Evolutionary conservation across 2,113 vertebrate species (phyloP), one percentile per base, ranked within the genome.

Genomic region (Lepisosteus oculatus): DNA sequence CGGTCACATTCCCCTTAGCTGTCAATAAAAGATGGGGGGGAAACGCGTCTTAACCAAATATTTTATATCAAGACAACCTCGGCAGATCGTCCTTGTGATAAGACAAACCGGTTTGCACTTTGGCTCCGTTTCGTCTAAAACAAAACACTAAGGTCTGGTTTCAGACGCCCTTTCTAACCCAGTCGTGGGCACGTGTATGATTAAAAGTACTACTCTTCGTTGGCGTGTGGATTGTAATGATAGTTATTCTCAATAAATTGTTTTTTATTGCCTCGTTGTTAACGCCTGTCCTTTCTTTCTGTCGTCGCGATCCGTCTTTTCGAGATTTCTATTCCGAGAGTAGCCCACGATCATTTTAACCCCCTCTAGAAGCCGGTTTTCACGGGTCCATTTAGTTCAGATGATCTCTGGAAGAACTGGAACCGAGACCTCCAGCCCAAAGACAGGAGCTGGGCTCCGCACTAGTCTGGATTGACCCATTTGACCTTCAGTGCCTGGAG

Each of bases 51-150:
- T 29, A 29, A 29, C 29, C 29, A 29, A 29, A 29, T 29, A 29
- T 29, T 29, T 29, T 29, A 29, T 29, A 29, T 29, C 29, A 29
- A 29, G 29, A 29, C 29, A 29, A 29, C 45, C 64, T 73, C 61
- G 75, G 59, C 42, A 43, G 68, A 75, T 73, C 72, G 68, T 51
- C 74, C 70, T 44, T 76, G 59, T 76, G 72, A 73, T 68, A 72
- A 29, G 29, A 29, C 70, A 68, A 79, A 56, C 57, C 47, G 29
- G 76, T 80, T 73, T 78, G 77, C 81, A 85, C 84, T 85, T 85
- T 85, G 76, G 69, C 76, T 82, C 80, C 44, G 74, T 77, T 79
- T 73, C 54, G 67, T 29, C 29, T 29, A 29, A 29, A 29, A 29
- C 29, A 78, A 61, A 78, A 76, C 76, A 67, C 74, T 76, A 72